Evolutionary conservation across 2,797 vertebrate species (phyloP), one percentile per base, ranked within the genome.

Genomic region (Xerus rutilus): DNA sequence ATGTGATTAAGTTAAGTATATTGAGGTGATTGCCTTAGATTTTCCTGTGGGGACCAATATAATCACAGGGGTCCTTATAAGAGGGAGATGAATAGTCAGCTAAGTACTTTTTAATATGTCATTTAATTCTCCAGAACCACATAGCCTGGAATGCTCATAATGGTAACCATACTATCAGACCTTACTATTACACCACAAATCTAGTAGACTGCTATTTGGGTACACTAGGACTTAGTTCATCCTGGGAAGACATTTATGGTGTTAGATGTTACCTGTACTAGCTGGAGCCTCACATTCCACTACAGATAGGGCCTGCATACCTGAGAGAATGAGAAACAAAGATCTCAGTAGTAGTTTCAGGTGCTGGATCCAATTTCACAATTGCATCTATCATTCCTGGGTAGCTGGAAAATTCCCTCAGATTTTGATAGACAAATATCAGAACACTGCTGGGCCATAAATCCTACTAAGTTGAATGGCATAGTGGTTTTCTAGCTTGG

Each of bases 121-220:
- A 89, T 43, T 79, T 89, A 89, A 43, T 67, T 85, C 28, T 84
- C 73, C 49, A 69, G 62, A 78, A 70, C 78, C 23, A 86, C 39
- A 69, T 2, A 59, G 49, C 73, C 73, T 32, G 47, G 52, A 74
- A n/a, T 59, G 49, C 35, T 86, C 83, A 86, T 70, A 81, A 35
- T 54, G 30, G 69, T 65, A 90, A 32, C 49, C 57, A 52, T 32
- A 64, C 59, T 9, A 62, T 59, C 67, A 77, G 35, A 23, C 52
- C 14, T 69, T 30, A 77, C 21, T 45, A 15, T 23, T 57, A 69
- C 62, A 78, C 65, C 62, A 77, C 62, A 78, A 45, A 92, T 47
- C 73, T 78, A 59, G 64, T 70, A 47, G 49, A 49, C 21, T 86
- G 73, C 49, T n/a, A 76, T 65, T 43, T 92, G 81, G 76, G 13